phyloP scores from a whole-genome alignment of 1,140 invertebrate genomes.

The Spodoptera litura region DNA sequence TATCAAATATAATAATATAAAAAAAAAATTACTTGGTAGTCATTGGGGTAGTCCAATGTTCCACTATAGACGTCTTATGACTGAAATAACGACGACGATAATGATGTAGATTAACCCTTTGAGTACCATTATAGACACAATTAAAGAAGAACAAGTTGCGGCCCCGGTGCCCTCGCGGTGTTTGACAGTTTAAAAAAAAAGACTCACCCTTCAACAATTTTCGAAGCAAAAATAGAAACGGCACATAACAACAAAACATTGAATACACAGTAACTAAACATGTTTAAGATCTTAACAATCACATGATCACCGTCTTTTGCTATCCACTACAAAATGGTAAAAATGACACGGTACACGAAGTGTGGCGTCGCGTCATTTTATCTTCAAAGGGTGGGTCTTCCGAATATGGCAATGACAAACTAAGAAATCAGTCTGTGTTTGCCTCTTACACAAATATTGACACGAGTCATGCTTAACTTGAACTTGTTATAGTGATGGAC shows the following conservation, averaged over 20 bases:
- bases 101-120: too few relatives aligned
- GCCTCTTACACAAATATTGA: constrained; percentile 45
- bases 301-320: constrained; percentile 60
- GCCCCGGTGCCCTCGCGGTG: too few relatives aligned
- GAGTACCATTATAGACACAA: too few relatives aligned
- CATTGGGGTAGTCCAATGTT: too few relatives aligned
- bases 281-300: constrained; percentile 60
- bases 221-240: constrained; percentile 67
- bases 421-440: constrained; percentile 70
- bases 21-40: too few relatives aligned
- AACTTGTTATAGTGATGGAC: constrained; percentile 14
- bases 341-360: constrained; percentile 70
- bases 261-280: constrained; percentile 74
- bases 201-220: constrained; percentile 75
- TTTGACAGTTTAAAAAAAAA: not conserved
- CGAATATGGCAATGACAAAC: constrained; percentile 76
- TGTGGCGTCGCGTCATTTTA: constrained; percentile 71
- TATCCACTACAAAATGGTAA: constrained; percentile 15
- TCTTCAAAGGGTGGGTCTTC: constrained; percentile 72
- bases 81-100: too few relatives aligned
- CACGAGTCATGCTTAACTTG: constrained; percentile 27
- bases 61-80: too few relatives aligned
- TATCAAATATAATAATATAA: too few relatives aligned
- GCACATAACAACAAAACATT: constrained; percentile 65
- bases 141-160: too few relatives aligned